A percentile compares a stretch with the other conserved stretches of the same genome.
Evolutionary conservation across 1,140 invertebrate genomes (phyloP).

Genomic region (Caligus rogercresseyi): DNA sequence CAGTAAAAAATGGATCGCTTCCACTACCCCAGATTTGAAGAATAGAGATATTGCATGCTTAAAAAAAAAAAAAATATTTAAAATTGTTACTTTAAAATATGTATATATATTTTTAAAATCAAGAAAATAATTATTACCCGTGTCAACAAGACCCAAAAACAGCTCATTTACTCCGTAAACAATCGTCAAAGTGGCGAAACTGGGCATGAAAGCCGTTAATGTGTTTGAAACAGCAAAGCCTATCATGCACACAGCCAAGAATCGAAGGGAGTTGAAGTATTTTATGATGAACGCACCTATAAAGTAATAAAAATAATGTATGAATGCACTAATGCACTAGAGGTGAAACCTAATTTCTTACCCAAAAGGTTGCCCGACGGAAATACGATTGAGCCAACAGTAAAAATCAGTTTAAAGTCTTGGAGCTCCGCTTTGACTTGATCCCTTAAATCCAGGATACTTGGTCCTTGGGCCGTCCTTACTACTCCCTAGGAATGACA

Average conservation of each 20-base stretch:
- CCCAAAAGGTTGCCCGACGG: background rate
- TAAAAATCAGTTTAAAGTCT: background rate
- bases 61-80: background rate
- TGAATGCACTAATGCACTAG: background rate
- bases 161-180: background rate
- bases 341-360: background rate
- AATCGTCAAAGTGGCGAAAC: background rate
- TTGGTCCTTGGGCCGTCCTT: background rate
- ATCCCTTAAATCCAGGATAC: background rate
- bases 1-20: background rate
- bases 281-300: background rate
- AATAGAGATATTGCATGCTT: background rate
- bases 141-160: background rate
- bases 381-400: background rate
- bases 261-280: background rate
- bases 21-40: background rate
- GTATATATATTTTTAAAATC: too few relatives aligned
- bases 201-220: background rate
- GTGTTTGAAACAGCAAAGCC: background rate
- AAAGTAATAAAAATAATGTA: background rate
- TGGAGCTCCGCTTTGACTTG: background rate
- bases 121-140: background rate
- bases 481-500: background rate
- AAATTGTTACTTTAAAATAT: background rate
- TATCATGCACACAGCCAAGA: background rate